Evolutionary conservation across 37 sponge, comb jelly and placozoan genomes (phyloP), one percentile per base, ranked within the genome.

Genomic region (Diacarnus erythraeanus): DNA sequence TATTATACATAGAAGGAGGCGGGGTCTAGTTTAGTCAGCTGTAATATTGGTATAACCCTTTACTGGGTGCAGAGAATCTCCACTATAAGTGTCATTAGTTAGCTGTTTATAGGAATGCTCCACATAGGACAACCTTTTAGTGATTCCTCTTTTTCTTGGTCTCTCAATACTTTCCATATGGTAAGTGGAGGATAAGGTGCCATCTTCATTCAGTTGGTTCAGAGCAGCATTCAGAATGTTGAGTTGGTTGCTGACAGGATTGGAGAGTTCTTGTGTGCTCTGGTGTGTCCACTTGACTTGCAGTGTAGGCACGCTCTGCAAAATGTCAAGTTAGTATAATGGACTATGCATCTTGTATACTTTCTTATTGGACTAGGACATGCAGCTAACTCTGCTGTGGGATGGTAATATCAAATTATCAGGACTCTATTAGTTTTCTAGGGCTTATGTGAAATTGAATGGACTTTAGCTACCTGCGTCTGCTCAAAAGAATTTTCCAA

Each of bases 81-180:
- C 66, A 42, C 68, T 84, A 59, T 83, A 75, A 8, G 30, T 73
- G 40, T 76, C 68, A 54, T 84, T 84, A 25, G 77, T 77, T 26
- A 84, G 77, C 38, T 77, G 34, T 18, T 84, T 67, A 34, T 84
- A 83, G 0, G 84, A 84, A 15, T 39, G 41, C 60, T 84, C 77
- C 40, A 84, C 84, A 40, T 84, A 84, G 0, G 84, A 84, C 44
- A 84, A 57, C 27, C 77, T 56, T 57, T 59, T 70, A 31, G 17
- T 29, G 27, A 71, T 41, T 56, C 69, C 83, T 72, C 44, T 20
- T 31, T 18, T 29, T 38, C 38, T 54, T 23, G 56, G 67, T 64
- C 73, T 42, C 66, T 43, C 57, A 30, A 72, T 72, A 38, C 75
- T 75, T 59, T 75, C 75, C 25, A 31, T 38, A 75, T 31, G 57